A percentile compares a stretch with the other conserved stretches of the same genome.
These are phyloP conservation scores for Tipula unca DNA, from an alignment of 2,888 invertebrate species.

Conservation along the genomic window DNA sequence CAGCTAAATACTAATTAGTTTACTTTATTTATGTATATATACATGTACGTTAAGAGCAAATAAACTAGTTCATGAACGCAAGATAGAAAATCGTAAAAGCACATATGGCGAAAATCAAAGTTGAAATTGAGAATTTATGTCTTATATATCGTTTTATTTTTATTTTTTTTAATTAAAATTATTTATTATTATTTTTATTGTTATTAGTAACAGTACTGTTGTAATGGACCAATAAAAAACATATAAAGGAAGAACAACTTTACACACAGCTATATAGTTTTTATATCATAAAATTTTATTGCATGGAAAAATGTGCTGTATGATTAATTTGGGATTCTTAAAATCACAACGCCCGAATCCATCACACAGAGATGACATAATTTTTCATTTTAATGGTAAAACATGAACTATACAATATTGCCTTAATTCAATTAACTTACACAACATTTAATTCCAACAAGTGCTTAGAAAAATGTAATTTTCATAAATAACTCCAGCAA, in stretches of 20 bases:
- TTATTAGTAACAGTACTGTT: background rate
- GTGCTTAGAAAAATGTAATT: slow-evolving; percentile 8
- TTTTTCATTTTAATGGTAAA: background rate
- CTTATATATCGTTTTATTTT: background rate
- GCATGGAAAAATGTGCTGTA: background rate
- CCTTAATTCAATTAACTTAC: background rate
- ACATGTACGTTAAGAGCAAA: no score
- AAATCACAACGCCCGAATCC: background rate
- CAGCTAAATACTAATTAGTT: background rate
- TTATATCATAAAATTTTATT: background rate
- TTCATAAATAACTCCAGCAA: background rate
- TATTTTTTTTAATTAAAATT: background rate
- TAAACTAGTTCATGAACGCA: background rate
- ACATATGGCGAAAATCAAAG: background rate
- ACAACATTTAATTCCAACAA: slow-evolving; percentile 8
- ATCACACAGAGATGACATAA: background rate
- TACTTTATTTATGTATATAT: background rate
- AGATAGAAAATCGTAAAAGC: background rate
- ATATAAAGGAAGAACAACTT: background rate
- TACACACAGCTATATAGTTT: background rate
- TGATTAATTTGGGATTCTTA: background rate
- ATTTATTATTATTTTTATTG: background rate
- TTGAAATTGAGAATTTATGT: background rate
- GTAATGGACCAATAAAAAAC: background rate
- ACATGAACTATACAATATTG: background rate